Percentiles rank a stretch among this genome's conserved stretches.
These are phyloP conservation scores for Anableps anableps DNA, from an alignment of 2,797 vertebrate genomes.

Conservation along the genomic window DNA sequence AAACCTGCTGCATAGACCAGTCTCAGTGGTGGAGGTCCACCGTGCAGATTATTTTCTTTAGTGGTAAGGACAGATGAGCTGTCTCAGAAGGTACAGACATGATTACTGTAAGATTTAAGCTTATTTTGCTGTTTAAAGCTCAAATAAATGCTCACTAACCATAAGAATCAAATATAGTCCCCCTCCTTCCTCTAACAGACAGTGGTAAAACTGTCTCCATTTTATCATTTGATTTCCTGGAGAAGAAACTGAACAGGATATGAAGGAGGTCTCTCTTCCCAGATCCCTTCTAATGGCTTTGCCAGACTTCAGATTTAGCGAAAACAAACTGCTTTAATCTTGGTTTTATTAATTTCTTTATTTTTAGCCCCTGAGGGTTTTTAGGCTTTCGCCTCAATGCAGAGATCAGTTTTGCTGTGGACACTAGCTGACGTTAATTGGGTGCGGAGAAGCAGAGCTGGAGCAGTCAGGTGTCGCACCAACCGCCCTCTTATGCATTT, in stretches of 20 bases:
- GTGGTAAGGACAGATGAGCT: not conserved
- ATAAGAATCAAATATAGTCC: not conserved
- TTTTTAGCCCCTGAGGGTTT: no score
- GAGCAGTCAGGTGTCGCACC: slow-evolving; percentile 39
- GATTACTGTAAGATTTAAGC: not conserved
- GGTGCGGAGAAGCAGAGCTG: slow-evolving; percentile 32
- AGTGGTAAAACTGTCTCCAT: no score
- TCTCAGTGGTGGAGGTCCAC: slow-evolving; percentile 18
- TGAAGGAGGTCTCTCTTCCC: no score
- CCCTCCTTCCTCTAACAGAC: not conserved
- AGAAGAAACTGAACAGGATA: no score
- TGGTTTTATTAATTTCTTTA: not conserved
- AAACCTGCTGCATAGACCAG: slow-evolving; percentile 31
- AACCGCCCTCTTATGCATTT: slow-evolving; percentile 19
- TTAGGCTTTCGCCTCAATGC: not conserved
- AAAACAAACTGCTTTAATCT: no score
- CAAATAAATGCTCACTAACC: not conserved
- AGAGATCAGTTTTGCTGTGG: slow-evolving; percentile 6
- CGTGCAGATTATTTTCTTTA: not conserved
- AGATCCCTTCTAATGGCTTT: no score
- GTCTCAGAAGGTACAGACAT: no score
- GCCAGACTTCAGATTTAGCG: no score
- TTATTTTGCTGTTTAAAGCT: not conserved
- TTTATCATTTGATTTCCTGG: no score
- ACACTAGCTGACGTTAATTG: slow-evolving; percentile 55